Evolutionary conservation across 1,140 invertebrate species (phyloP).

Genomic region (Drosophila grimshawi): DNA sequence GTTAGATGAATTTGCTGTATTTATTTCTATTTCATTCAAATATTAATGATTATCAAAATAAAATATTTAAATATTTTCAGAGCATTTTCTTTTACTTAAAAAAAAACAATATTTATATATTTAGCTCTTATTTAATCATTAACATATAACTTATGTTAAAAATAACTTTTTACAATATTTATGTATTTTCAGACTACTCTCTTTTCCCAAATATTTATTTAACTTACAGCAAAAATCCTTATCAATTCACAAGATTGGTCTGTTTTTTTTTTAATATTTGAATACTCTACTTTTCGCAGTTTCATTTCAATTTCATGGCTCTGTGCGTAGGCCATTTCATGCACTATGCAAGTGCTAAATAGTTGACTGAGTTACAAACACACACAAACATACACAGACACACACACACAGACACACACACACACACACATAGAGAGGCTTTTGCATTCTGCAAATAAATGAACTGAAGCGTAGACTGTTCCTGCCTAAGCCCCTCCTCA

Average conservation of each 20-base stretch:
- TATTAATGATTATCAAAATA: no score
- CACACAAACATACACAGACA: slow-evolving; percentile 25
- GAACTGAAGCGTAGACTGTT: slow-evolving; percentile 75
- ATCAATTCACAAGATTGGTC: not conserved
- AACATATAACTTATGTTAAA: no score
- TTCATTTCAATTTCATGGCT: slow-evolving; percentile 76
- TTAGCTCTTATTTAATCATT: no score
- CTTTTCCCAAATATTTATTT: no score
- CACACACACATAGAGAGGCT: not conserved
- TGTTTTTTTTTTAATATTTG: slow-evolving; percentile 9
- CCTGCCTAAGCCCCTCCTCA: slow-evolving; percentile 10
- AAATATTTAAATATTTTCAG: no score
- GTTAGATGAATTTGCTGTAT: no score
- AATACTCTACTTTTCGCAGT: slow-evolving; percentile 20
- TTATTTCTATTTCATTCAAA: no score
- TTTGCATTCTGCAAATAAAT: slow-evolving; percentile 65
- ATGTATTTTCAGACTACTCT: no score
- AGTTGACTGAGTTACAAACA: slow-evolving; percentile 71
- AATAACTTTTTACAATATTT: no score
- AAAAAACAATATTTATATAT: no score
- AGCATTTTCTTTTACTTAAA: no score
- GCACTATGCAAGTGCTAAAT: slow-evolving; percentile 76
- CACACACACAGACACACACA: slow-evolving; percentile 25
- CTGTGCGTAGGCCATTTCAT: slow-evolving; percentile 67
- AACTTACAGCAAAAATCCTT: not conserved